A percentile compares a stretch with the other conserved stretches of the same genome.
Evolutionary conservation across 2,888 invertebrate genomes (phyloP).

Genomic region (Noctua janthina): DNA sequence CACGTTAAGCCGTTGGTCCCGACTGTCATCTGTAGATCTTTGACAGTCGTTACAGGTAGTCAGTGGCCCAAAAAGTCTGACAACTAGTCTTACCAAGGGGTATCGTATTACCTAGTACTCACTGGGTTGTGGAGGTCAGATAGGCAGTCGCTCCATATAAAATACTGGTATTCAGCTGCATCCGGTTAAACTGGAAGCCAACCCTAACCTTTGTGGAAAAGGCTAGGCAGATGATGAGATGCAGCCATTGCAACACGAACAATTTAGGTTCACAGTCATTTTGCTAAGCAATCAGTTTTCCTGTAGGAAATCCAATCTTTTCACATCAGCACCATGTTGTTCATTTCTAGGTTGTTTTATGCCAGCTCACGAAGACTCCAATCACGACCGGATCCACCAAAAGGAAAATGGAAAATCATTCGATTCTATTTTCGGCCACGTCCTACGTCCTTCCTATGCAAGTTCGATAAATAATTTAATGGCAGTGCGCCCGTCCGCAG

Average conservation of each 20-base stretch:
- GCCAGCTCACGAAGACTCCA: constrained; percentile 18
- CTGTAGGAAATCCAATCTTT: neutral
- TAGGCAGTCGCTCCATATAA: too few species aligned
- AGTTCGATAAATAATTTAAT: constrained; percentile 75
- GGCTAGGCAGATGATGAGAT: too few species aligned
- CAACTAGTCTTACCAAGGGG: too few species aligned
- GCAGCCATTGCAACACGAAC: neutral
- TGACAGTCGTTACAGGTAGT: too few species aligned
- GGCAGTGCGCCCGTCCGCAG: constrained; percentile 66
- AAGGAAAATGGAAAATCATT: constrained; percentile 32
- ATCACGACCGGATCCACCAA: constrained; percentile 17
- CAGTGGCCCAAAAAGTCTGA: too few species aligned
- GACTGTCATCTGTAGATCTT: too few species aligned
- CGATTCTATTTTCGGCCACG: constrained; percentile 35
- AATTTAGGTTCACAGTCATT: neutral
- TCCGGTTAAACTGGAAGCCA: too few species aligned
- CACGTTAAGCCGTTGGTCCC: too few species aligned
- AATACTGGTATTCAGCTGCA: too few species aligned
- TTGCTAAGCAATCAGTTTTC: neutral
- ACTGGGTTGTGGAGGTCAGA: too few species aligned
- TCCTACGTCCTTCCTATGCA: constrained; percentile 47
- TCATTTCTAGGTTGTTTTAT: neutral
- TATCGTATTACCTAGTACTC: too few species aligned
- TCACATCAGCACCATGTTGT: neutral
- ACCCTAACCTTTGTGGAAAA: too few species aligned